Base-by-base conservation (phyloP, 2,797 vertebrate species). In the Lacerta bilineata region DNA sequence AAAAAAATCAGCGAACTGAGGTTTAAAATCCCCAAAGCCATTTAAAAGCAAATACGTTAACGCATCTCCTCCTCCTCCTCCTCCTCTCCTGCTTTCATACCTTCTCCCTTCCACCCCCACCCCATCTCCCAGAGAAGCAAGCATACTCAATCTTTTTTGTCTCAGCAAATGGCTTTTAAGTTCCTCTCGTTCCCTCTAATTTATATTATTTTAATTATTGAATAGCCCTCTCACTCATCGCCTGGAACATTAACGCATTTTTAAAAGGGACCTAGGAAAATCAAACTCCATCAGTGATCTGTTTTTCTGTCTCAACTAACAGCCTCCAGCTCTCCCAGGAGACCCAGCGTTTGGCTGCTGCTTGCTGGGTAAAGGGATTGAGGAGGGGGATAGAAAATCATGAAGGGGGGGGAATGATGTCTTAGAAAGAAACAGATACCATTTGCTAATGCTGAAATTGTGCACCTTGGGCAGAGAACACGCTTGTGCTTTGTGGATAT, bases 151-250 rank as follows among this genome's bases (percentile, higher is more conserved):
- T 89, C 89, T 91, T 95, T 93, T 92, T 90, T 90, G 92, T 94
- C 93, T 95, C 80, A 1, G 89, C 90, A 95, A 97, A 95, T 92
- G 94, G 95, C 95, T 96, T 96, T 92, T 93, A 93, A 94, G 93
- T 95, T 96, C 94, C 95, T 95, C 92, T 74, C 25, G 87, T 91
- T 92, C 93, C 27, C 88, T 94, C 94, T 96, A 94, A 85, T 95
- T 95, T 95, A 95, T 95, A 93, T 91, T 92, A 90, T 94, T 96
- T 96, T 96, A 97, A 97, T 97, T 96, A 96, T 92, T 95, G 94
- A 97, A 93, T 90, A 96, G 94, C 91, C 93, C 89, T 93, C 96
- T 93, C 91, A 85, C 94, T 91, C 66, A 23, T 89, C 17, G 89
- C 92, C 91, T 91, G 89, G 91, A 95, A 94, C 95, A 95, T 92